Base-by-base conservation (phyloP, 1,140 invertebrate species). In the Pogonomyrmex barbatus region DNA sequence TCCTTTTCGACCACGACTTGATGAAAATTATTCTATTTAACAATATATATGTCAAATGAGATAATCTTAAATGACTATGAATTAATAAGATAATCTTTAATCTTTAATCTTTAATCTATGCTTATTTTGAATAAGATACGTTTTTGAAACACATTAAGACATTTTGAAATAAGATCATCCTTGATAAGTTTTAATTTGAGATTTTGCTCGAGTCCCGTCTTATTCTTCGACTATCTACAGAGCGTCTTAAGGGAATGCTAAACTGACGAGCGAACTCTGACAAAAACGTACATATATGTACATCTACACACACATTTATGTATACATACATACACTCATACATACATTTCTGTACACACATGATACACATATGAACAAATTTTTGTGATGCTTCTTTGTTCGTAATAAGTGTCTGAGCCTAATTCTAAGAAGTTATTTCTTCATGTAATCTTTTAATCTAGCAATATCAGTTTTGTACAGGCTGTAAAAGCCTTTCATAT, bases 201-300 rank as follows among this genome's bases (percentile, higher is more conserved):
- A 30, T 63, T 39, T 33, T 63, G 2, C 30, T 63, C 14, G 36
- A 63, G 60, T 63, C 60, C 14, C 36, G 2, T 12, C 60, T 63
- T 36, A 36, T 63, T 63, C 17, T 63, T 10, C 12, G n/a, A 68
- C 65, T 68, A 33, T 68, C 39, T 68, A 68, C 3, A 67, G 65
- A 1, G 17, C 39, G 14, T 45, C 39, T 67, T 67, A 67, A 67
- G 65, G 24, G 24, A 24, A 24, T 24, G 24, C 24, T 24, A 24
- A 24, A 24, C 24, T 24, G 24, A 24, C 24, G 24, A 24, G 24
- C 24, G 24, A 24, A 24, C 24, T 24, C 24, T 24, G 24, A 24
- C 24, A 24, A 24, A 24, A 24, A 24, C 24, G 24, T 24, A 24
- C 24, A 24, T 24, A 24, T 24, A 24, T 24, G 24, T 24, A 24